Evolutionary conservation across 2,797 vertebrate species (phyloP).

Genomic region (Crenuchus spilurus): DNA sequence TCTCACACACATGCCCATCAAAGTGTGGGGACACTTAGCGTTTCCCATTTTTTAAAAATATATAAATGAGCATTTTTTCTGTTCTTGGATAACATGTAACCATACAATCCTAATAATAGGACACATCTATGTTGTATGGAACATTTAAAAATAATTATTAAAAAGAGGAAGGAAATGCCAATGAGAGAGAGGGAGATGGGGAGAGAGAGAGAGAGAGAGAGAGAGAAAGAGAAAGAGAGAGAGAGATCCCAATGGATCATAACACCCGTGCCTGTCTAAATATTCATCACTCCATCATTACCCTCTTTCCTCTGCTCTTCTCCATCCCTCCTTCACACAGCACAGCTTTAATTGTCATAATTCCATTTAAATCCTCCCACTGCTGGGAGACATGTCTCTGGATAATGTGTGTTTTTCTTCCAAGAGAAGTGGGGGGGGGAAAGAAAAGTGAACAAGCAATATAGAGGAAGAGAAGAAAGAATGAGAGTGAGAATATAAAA

Average conservation of each 20-base stretch:
- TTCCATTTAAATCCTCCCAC: conserved; percentile 66
- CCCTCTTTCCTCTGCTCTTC: conserved; percentile 42
- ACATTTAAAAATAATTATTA: no score
- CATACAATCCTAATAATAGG: no score
- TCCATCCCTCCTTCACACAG: conserved; percentile 56
- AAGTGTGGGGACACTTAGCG: neutral
- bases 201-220: conserved; percentile 20
- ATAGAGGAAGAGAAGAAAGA: no score
- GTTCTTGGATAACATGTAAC: no score
- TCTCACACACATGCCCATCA: neutral
- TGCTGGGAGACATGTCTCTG: conserved; percentile 56
- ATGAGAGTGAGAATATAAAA: no score
- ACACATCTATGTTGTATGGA: no score
- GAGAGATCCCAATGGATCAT: conserved; percentile 63
- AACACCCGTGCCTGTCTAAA: conserved; percentile 67
- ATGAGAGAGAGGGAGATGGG: neutral
- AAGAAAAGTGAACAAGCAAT: no score
- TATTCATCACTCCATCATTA: conserved; percentile 70
- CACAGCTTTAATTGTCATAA: conserved; percentile 72
- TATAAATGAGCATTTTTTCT: no score
- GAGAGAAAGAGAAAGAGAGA: conserved; percentile 13
- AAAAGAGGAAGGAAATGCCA: conserved; percentile 35
- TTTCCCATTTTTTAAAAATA: no score
- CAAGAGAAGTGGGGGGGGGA: no score
- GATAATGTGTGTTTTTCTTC: conserved; percentile 39